Evolutionary conservation across 2,113 vertebrate species (phyloP).

Genomic region (Cinclus mexicanus): DNA sequence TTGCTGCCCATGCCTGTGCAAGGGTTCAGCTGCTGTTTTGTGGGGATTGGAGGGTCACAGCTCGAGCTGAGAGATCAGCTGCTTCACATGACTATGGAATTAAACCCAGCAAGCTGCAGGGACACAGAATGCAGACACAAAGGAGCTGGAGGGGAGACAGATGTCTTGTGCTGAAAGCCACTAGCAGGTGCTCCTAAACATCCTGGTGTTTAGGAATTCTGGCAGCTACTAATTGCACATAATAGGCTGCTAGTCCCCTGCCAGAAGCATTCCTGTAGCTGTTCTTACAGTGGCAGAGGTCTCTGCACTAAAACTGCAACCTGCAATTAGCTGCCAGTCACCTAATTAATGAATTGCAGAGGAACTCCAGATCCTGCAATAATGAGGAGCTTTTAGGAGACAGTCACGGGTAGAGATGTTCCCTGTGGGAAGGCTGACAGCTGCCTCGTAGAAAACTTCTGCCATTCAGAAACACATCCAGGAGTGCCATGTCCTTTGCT

Average conservation of each 20-base stretch:
- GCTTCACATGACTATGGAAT: background rate
- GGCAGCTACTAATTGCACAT: background rate
- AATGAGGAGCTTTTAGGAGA: background rate
- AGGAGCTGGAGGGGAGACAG: background rate
- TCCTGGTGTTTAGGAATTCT: background rate
- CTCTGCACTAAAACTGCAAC: background rate
- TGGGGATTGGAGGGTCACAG: background rate
- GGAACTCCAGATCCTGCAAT: background rate
- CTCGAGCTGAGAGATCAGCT: background rate
- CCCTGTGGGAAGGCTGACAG: background rate
- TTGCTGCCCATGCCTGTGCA: background rate
- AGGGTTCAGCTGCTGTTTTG: background rate
- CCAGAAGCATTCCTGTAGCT: background rate
- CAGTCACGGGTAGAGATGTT: background rate
- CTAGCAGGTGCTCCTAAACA: slow-evolving; percentile 46
- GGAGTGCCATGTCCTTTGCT: background rate
- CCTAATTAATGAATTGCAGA: background rate
- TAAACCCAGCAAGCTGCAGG: background rate
- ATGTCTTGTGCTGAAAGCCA: slow-evolving; percentile 32
- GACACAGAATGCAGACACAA: background rate
- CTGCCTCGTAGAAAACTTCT: background rate
- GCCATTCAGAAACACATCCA: background rate
- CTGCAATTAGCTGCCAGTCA: background rate
- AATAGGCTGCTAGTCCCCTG: background rate
- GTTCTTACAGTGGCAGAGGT: background rate